Evolutionary conservation across 2,888 invertebrate genomes (phyloP).

Genomic region (Drosophila gaucha): DNA sequence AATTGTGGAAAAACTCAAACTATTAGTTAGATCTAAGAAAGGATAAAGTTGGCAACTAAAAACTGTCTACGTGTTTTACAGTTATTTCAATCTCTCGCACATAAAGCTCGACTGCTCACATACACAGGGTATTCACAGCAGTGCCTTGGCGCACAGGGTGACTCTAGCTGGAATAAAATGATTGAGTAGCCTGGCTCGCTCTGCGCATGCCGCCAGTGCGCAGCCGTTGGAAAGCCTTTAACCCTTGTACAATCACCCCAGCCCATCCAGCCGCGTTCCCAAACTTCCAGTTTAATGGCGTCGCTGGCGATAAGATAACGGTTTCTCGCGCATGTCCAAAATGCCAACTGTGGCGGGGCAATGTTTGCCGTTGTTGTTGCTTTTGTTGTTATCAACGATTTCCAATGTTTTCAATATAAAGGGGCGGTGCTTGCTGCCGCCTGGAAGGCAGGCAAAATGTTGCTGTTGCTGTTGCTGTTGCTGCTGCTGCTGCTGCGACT

Average conservation of each 20-base stretch:
- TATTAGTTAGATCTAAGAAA: too few relatives aligned
- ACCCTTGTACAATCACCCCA: conserved; percentile 47
- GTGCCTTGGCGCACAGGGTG: conserved; percentile 48
- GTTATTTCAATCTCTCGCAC: too few relatives aligned
- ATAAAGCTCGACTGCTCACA: neutral
- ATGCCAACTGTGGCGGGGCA: conserved; percentile 34
- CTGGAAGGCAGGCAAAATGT: conserved; percentile 43
- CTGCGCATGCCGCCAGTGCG: conserved; percentile 45
- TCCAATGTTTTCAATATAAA: conserved; percentile 78
- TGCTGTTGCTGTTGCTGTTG: conserved; percentile 20
- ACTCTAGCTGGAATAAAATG: conserved; percentile 25
- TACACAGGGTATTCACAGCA: conserved; percentile 30
- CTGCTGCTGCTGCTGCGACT: conserved; percentile 23
- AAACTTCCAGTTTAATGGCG: conserved; percentile 64
- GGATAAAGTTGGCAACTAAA: too few relatives aligned
- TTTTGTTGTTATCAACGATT: conserved; percentile 70
- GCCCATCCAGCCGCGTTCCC: conserved; percentile 6
- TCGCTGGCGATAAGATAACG: conserved; percentile 71
- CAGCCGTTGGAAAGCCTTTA: conserved; percentile 63
- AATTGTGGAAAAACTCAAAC: too few relatives aligned
- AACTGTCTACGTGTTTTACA: too few relatives aligned
- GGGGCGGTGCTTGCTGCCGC: conserved; percentile 67
- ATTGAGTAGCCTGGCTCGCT: conserved; percentile 21
- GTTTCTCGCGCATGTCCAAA: conserved; percentile 62
- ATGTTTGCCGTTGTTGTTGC: conserved; percentile 26